Conservation (phyloP, 2,888 invertebrate genomes). For the Frankliniella fusca region DNA sequence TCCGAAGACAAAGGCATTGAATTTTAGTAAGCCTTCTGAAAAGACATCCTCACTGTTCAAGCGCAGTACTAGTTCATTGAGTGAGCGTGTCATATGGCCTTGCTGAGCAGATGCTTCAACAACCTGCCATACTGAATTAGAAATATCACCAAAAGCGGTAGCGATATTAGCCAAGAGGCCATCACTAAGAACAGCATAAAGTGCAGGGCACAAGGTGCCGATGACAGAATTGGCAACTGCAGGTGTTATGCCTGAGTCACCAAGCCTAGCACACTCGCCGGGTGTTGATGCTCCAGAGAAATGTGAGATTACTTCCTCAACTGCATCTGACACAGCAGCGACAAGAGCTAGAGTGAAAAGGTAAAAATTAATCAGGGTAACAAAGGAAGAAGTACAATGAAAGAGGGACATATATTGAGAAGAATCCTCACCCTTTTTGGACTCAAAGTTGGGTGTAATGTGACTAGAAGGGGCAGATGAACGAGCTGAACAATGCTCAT, state of each 20-base stretch:
- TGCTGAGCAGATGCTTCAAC: constrained; percentile 83
- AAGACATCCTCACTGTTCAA: constrained; percentile 79
- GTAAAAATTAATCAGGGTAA: constrained; percentile 28
- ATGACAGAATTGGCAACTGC: constrained; percentile 69
- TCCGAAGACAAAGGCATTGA: constrained; percentile 83
- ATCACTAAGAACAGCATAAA: constrained; percentile 78
- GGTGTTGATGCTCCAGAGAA: constrained; percentile 47
- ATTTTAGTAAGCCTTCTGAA: constrained; percentile 78
- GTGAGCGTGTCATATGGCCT: constrained; percentile 76
- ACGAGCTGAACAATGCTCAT: constrained; percentile 2
- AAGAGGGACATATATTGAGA: constrained; percentile 1
- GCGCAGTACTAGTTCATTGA: constrained; percentile 76
- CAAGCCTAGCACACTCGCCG: constrained; percentile 44
- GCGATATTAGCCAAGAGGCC: constrained; percentile 75
- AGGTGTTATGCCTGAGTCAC: constrained; percentile 59
- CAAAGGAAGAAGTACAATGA: constrained; percentile 27
- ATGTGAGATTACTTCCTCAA: constrained; percentile 68
- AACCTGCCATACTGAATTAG: constrained; percentile 85
- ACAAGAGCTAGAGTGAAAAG: constrained; percentile 55
- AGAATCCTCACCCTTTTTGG: constrained; percentile 31
- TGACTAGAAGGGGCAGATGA: constrained; percentile 18
- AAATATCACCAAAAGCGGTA: constrained; percentile 79
- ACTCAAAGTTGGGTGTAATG: constrained; percentile 28
- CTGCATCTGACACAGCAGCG: constrained; percentile 67
- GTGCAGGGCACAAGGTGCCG: constrained; percentile 72